phyloP scores from a whole-genome alignment of 2,113 vertebrate genomes.

The Saguinus midas region DNA sequence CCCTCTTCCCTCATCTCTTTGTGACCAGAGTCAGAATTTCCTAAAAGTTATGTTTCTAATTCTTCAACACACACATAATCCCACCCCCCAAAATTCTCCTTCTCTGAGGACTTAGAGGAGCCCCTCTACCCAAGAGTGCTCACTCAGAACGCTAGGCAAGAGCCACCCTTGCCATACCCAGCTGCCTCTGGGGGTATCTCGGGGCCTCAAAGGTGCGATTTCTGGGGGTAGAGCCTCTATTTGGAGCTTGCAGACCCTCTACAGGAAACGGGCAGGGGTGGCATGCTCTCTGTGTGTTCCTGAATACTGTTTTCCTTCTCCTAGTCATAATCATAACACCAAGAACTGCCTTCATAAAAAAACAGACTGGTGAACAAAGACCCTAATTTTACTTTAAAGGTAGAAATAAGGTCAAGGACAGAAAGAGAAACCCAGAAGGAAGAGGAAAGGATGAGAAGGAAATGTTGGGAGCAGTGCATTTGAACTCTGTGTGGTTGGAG shows the following conservation, averaged over 20 bases:
- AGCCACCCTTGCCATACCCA: neutral
- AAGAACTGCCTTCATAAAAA: neutral
- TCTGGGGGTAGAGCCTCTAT: neutral
- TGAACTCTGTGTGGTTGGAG: neutral
- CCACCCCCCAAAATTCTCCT: neutral
- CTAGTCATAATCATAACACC: neutral
- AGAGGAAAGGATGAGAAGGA: neutral
- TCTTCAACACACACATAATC: neutral
- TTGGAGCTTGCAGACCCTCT: neutral
- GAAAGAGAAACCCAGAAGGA: neutral
- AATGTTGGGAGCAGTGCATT: neutral
- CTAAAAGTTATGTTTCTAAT: neutral
- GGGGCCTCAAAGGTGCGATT: neutral
- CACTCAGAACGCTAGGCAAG: neutral
- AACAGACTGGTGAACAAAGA: neutral
- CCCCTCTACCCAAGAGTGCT: fast-evolving
- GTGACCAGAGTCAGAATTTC: neutral
- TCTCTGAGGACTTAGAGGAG: neutral
- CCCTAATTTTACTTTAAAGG: neutral
- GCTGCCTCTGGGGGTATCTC: neutral
- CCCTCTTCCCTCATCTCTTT: neutral
- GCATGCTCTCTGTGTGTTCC: neutral
- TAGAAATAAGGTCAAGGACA: neutral
- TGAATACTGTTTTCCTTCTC: neutral
- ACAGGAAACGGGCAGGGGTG: neutral